Evolutionary conservation across 2,113 vertebrate genomes (phyloP).

Genomic region (Coracopsis vasa): DNA sequence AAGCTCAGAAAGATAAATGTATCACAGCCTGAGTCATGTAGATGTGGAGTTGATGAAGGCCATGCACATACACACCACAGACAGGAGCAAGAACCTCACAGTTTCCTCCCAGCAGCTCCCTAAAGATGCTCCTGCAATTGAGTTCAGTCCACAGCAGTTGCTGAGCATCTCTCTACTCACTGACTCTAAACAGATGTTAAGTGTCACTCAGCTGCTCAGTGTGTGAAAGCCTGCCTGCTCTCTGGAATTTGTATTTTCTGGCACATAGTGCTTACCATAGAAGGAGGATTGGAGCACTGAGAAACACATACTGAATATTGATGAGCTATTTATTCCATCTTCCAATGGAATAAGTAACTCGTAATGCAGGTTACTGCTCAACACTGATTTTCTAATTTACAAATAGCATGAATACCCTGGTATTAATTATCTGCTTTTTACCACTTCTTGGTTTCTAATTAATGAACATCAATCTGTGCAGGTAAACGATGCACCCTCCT

Average conservation of each 20-base stretch:
- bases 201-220: neutral
- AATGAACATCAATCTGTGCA: neutral
- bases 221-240: accelerated
- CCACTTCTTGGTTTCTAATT: neutral
- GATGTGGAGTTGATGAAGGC: neutral
- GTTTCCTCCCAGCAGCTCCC: neutral
- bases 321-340: neutral
- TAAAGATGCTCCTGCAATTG: neutral
- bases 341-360: neutral
- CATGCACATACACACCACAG: neutral
- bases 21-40: too few species aligned
- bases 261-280: neutral
- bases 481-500: neutral
- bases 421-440: neutral
- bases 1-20: neutral
- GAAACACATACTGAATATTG: neutral
- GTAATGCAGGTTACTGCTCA: neutral
- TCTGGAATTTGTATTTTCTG: neutral
- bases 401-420: neutral
- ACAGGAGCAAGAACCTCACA: neutral
- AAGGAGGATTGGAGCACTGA: neutral
- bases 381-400: neutral
- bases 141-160: neutral
- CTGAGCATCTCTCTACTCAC: neutral
- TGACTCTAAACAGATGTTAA: neutral